These are phyloP conservation scores for Caenorhabditis becei DNA, from an alignment of 2,888 invertebrate genomes.

Conservation along the genomic window DNA sequence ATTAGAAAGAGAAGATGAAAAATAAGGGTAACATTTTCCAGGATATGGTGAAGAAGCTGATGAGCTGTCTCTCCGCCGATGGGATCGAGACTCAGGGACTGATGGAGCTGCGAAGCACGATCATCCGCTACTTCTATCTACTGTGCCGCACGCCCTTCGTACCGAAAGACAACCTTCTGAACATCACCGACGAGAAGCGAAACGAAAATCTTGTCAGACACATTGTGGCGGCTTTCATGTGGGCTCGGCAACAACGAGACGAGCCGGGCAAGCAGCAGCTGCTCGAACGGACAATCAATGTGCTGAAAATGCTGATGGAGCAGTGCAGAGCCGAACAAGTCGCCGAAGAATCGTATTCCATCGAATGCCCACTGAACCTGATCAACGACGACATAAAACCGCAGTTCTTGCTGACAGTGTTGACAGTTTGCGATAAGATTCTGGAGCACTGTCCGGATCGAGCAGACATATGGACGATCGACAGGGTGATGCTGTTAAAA, in stretches of 20 bases:
- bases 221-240: conserved; percentile 16
- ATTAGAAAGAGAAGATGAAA: too few relatives aligned
- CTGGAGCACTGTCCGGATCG: conserved; percentile 13
- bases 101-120: conserved; percentile 47
- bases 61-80: conserved; percentile 25
- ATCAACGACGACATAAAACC: conserved; percentile 18
- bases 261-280: conserved; percentile 24
- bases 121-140: conserved; percentile 32
- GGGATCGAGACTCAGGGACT: conserved; percentile 11
- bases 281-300: conserved; percentile 28
- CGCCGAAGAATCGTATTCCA: conserved; percentile 16
- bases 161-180: conserved; percentile 12
- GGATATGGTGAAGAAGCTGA: conserved; percentile 24
- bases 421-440: conserved; percentile 43
- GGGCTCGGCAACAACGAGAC: conserved; percentile 4
- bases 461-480: conserved; percentile 42
- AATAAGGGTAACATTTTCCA: too few relatives aligned
- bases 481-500: conserved; percentile 39
- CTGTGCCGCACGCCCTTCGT: conserved; percentile 41
- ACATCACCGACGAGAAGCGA: conserved; percentile 32
- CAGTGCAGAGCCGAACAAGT: conserved; percentile 26
- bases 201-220: conserved; percentile 42
- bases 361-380: conserved; percentile 45
- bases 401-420: conserved; percentile 23
- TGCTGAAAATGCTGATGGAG: conserved; percentile 35